Base-by-base conservation (phyloP, 1,140 invertebrate species). In the Nephila pilipes region DNA sequence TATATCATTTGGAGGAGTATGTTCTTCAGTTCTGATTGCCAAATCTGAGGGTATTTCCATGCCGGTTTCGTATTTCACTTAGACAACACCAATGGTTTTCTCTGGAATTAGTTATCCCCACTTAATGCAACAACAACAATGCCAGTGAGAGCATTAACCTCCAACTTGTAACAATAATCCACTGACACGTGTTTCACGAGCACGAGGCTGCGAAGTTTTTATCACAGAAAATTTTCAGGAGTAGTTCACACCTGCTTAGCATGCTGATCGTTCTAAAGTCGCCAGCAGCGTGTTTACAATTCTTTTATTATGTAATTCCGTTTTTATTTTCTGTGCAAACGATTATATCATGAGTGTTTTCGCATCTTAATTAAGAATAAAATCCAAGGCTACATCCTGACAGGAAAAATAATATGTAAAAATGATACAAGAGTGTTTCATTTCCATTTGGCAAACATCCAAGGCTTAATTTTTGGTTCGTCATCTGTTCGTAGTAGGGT, bases 311-410 rank as follows among this genome's bases (percentile, higher is more conserved):
- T 5, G 65, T 69, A 69, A 69, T 25, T 18, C 25, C 10, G 32
- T 69, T 69, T 32, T 69, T 32, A 12, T 69, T 60, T 60, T 60
- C 18, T 60, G 0, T 16, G 20, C 58, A 60, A 60, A 22, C 58
- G 65, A 69, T 69, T 69, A 69, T 69, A 32, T 69, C 65, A 69
- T 69, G 65, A 32, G 65, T 69, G 65, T 69, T 69, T 69, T 69
- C 29, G 65, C 25, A 69, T 69, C n/a, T 69, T 32, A 69, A 69
- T 69, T 69, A 69, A 69, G 65, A 16, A n/a, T 14, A 69, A 69
- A 29, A 69, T 29, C 25, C 65, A 69, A 69, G 65, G 65, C 29
- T 32, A 16, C 65, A 16, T 25, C 12, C n/a, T 69, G 65, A 69
- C 65, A 69, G 65, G 29, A 12, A 69, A 69, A 69, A 69, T 69